Evolutionary conservation across 2,113 vertebrate species (phyloP), one percentile per base, ranked within the genome.

Genomic region (Oxygymnocypris stewartii): DNA sequence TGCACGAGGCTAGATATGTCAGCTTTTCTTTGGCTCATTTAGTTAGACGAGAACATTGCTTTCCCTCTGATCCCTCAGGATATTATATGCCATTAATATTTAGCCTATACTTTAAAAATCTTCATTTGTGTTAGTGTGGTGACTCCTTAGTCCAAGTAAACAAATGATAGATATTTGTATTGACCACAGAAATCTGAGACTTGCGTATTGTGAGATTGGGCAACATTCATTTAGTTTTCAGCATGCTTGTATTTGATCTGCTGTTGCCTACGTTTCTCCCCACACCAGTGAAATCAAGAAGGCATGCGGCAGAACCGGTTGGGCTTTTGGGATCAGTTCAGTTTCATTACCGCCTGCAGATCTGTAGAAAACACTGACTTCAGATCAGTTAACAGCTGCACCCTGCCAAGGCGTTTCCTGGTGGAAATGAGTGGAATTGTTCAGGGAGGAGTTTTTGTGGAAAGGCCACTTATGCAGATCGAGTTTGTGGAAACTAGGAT

Each of bases 301-400:
- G 37, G 82, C 83, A 87, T 89, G 86, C 47, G 42, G 90, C 83
- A 86, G 77, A 88, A 89, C 89, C 63, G 80, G 85, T 88, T 88
- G 49, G 28, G 28, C 28, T 31, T 31, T 31, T 73, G 47, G 40
- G 13, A 47, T 23, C 1, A 44, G 57, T 61, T 61, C 11, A 13
- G 31, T 79, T 20, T 61, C 54, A 2, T 31, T 18, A 57, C 31
- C 1, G 20, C n/a, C n/a, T 1, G 10, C 61, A 47, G 40, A 67
- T 49, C 23, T 82, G 79, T 37, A 51, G 31, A 25, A 80, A 63
- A 9, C 73, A 65, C 40, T 47, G 78, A 80, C 6, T 11, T 42
- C 54, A 42, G 54, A 80, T 80, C 54, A 71, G 76, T 54, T 65
- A 7, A 37, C 44, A 14, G n/a, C 40, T 51, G 25, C 47, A 57